phyloP scores from a whole-genome alignment of 2,113 vertebrate species.

The Clarias magur region DNA sequence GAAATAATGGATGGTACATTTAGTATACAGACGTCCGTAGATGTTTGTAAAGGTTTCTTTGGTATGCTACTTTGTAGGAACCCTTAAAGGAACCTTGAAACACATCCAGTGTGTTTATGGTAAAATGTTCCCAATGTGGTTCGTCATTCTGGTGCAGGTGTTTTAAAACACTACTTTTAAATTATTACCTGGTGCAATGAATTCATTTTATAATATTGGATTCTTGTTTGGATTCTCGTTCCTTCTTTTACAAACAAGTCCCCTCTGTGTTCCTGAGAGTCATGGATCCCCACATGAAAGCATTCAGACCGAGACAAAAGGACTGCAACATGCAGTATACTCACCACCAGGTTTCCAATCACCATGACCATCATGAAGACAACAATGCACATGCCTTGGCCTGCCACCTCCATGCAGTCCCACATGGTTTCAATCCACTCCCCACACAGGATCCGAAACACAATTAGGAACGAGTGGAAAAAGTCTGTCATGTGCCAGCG shows the following conservation, averaged over 20 bases:
- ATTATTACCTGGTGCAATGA: not conserved
- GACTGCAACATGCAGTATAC: constrained; percentile 47
- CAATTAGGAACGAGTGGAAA: constrained; percentile 94
- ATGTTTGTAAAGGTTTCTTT: not conserved
- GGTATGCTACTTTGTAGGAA: not conserved
- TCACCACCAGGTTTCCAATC: constrained; percentile 94
- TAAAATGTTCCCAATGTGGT: not conserved
- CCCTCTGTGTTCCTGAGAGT: not conserved
- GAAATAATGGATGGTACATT: not conserved
- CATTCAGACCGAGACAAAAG: not conserved
- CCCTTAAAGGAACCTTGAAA: not conserved
- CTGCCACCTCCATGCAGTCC: constrained; percentile 97
- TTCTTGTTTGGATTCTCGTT: not conserved
- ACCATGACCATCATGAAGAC: constrained; percentile 98
- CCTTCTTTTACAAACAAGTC: not conserved
- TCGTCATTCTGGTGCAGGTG: not conserved
- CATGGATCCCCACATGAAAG: not conserved
- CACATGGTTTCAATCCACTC: constrained; percentile 99
- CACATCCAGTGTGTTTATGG: not conserved
- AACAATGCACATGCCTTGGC: constrained; percentile 85
- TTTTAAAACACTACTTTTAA: not conserved
- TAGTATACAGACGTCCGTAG: not conserved
- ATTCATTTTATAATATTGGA: not conserved
- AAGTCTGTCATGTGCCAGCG: constrained; percentile 98
- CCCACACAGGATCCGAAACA: constrained; percentile 93